A percentile compares a stretch with the other conserved stretches of the same genome.
phyloP scores from a whole-genome alignment of 2,888 invertebrate genomes.

The Ormyrus labotus region DNA sequence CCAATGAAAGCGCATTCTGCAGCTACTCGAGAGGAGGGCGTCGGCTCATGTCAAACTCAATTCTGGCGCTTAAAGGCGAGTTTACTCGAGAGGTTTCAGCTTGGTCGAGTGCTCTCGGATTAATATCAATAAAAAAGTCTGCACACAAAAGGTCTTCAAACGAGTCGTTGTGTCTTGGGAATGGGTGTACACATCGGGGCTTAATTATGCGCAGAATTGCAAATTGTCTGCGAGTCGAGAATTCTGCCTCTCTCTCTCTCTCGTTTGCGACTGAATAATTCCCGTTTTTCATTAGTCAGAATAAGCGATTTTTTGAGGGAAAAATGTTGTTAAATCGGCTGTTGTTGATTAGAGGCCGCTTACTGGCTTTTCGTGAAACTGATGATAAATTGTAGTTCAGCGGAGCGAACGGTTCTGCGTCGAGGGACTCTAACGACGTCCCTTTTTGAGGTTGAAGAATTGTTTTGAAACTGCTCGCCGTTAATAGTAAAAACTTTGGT shows the following conservation, averaged over 20 bases:
- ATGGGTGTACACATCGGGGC: no score
- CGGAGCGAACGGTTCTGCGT: background rate
- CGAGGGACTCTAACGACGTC: background rate
- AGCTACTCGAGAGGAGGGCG: background rate
- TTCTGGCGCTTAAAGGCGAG: constrained; percentile 19
- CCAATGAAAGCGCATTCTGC: no score
- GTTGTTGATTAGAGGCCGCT: no score
- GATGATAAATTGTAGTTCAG: no score
- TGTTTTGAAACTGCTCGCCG: no score
- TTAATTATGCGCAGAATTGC: constrained; percentile 23
- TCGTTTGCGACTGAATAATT: constrained; percentile 32
- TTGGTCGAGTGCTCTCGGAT: background rate
- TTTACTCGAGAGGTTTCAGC: constrained; percentile 15
- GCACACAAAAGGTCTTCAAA: no score
- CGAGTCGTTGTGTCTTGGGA: no score
- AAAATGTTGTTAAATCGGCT: no score
- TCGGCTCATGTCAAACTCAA: constrained; percentile 29
- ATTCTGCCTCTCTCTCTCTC: background rate
- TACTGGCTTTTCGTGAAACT: no score
- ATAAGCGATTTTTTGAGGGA: background rate
- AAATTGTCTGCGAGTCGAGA: background rate
- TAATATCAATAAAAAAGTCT: background rate
- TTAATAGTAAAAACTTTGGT: no score
- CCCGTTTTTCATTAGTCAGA: background rate
- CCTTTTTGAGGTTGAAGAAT: background rate